Percentiles rank a stretch among this genome's conserved stretches.
phyloP scores from a whole-genome alignment of 2,797 vertebrate species.

The Steatocranus sp. region DNA sequence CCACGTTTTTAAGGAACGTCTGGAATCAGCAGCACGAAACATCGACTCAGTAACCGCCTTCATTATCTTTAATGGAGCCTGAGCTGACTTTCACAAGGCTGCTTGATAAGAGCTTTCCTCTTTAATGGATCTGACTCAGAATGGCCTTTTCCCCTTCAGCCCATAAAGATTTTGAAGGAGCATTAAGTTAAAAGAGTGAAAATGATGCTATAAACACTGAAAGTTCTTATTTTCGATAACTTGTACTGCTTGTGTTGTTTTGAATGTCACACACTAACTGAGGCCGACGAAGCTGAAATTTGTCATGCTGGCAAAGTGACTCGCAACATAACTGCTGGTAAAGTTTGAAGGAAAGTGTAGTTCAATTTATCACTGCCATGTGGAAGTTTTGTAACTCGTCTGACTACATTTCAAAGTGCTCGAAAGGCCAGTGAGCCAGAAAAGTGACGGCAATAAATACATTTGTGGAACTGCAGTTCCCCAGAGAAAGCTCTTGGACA shows the following conservation, averaged over 20 bases:
- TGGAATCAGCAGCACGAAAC: background rate
- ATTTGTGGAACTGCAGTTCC: background rate
- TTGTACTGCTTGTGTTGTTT: background rate
- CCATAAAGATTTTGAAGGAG: background rate
- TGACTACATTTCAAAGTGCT: background rate
- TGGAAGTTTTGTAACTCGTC: background rate
- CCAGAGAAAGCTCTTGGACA: background rate
- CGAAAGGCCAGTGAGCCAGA: background rate
- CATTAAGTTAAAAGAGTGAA: background rate
- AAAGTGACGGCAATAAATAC: background rate
- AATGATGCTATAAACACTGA: background rate
- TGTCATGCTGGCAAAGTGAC: accelerated
- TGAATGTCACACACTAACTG: background rate
- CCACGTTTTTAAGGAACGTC: background rate
- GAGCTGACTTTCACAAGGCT: background rate
- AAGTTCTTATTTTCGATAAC: background rate
- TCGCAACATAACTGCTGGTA: background rate
- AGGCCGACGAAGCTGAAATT: background rate
- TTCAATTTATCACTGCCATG: background rate
- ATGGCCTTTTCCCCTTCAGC: accelerated
- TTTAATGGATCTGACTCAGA: background rate
- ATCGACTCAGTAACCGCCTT: accelerated
- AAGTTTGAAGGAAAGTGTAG: background rate
- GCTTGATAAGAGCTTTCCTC: background rate
- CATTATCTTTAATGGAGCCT: background rate